Conservation (phyloP, 1,140 invertebrate species). For the Pollicipes pollicipes region DNA sequence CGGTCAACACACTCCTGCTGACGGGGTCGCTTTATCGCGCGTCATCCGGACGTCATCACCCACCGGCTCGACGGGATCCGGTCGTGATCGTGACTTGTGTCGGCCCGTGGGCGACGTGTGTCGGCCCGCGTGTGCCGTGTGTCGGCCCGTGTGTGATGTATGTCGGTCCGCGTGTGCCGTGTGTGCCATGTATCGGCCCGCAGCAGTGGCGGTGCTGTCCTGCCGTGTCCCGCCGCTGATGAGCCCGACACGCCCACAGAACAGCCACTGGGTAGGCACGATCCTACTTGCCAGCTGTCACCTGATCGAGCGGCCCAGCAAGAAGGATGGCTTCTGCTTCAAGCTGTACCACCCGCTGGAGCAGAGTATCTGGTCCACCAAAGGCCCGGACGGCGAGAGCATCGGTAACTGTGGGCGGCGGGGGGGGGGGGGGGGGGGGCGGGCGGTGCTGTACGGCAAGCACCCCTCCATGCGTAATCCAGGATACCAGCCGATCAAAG, state of each 20-base stretch:
- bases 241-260: no score
- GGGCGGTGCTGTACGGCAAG: no score
- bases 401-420: background rate
- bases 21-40: no score
- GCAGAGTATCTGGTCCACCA: slow-evolving; percentile 84
- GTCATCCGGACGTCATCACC: no score
- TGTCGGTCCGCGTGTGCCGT: no score
- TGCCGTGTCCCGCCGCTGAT: background rate
- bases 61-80: no score
- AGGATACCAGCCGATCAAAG: no score
- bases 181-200: no score
- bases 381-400: slow-evolving; percentile 75
- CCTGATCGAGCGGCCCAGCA: slow-evolving; percentile 82
- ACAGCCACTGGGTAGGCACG: slow-evolving; percentile 86
- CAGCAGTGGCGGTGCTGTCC: background rate
- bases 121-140: background rate
- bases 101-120: background rate
- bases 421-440: background rate
- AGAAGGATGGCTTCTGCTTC: slow-evolving; percentile 95
- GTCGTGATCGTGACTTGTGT: background rate
- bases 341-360: slow-evolving; percentile 88
- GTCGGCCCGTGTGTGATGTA: no score
- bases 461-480: no score
- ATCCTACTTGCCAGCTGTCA: slow-evolving; percentile 78
- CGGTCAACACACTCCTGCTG: no score